Conservation (phyloP, 2,113 vertebrate species). For the Sigmodon hispidus region DNA sequence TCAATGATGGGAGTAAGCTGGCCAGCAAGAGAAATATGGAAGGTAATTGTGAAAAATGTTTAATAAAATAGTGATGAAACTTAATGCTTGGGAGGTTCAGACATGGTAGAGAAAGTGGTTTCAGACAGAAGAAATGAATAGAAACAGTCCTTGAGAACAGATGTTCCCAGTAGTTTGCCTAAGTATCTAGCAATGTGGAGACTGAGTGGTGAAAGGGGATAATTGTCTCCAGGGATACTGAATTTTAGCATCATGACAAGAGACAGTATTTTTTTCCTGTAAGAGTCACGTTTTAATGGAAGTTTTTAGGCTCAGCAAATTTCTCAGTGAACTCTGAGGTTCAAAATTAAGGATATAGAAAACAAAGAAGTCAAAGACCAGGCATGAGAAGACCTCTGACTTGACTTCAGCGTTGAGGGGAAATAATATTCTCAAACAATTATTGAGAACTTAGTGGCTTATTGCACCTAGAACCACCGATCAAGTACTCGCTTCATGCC, state of each 20-base stretch:
- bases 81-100: not conserved
- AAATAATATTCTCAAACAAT: not conserved
- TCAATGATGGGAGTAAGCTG: not conserved
- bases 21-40: not conserved
- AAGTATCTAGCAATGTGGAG: not conserved
- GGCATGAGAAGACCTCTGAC: not conserved
- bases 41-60: not conserved
- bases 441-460: not conserved
- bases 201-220: too few relatives aligned
- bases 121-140: not conserved
- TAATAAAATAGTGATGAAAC: not conserved
- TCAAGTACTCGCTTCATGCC: not conserved
- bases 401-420: not conserved
- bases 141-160: not conserved
- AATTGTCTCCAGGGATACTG: too few relatives aligned
- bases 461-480: not conserved
- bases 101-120: not conserved
- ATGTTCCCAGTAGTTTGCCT: not conserved
- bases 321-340: not conserved
- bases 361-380: not conserved
- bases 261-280: not conserved
- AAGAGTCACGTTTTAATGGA: not conserved
- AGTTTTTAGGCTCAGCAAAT: not conserved
- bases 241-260: not conserved
- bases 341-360: not conserved